These are phyloP conservation scores for Calliopum simillimum DNA, from an alignment of 2,888 invertebrate species.

Conservation along the genomic window DNA sequence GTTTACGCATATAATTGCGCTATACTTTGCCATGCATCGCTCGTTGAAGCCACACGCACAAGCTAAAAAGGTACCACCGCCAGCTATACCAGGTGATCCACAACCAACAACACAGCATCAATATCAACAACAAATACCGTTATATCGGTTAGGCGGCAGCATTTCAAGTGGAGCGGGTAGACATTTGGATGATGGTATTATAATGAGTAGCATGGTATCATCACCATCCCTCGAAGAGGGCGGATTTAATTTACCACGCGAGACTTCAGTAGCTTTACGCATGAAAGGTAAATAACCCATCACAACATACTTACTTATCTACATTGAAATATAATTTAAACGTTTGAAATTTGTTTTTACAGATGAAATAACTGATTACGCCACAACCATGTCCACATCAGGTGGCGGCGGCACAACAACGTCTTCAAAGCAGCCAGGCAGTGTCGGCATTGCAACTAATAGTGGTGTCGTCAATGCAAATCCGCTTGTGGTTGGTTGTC, in stretches of 20 bases:
- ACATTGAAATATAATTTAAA: not conserved
- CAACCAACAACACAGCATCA: slow-evolving; percentile 46
- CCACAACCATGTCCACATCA: slow-evolving; percentile 48
- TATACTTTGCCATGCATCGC: slow-evolving; percentile 85
- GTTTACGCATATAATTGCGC: slow-evolving; percentile 1
- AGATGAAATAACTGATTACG: slow-evolving; percentile 75
- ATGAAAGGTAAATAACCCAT: slow-evolving; percentile 58
- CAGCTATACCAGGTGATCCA: slow-evolving; percentile 85
- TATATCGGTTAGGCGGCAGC: slow-evolving; percentile 60
- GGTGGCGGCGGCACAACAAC: slow-evolving; percentile 34
- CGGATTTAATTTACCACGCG: slow-evolving; percentile 66
- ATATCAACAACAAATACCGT: slow-evolving; percentile 58
- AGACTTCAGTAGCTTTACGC: slow-evolving; percentile 65
- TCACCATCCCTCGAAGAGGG: slow-evolving; percentile 68
- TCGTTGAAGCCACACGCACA: slow-evolving; percentile 84
- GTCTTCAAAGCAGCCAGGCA: slow-evolving; percentile 66
- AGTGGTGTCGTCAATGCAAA: slow-evolving; percentile 44
- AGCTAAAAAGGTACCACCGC: slow-evolving; percentile 91
- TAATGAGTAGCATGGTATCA: slow-evolving; percentile 65
- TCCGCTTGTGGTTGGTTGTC: slow-evolving; percentile 46
- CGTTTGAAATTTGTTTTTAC: slow-evolving; percentile 40
- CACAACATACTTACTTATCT: not conserved
- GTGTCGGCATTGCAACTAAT: slow-evolving; percentile 46
- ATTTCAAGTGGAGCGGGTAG: slow-evolving; percentile 49
- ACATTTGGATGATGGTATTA: slow-evolving; percentile 60